Base-by-base conservation (phyloP, 2,888 invertebrate genomes). In the Galerucella nymphaeae region DNA sequence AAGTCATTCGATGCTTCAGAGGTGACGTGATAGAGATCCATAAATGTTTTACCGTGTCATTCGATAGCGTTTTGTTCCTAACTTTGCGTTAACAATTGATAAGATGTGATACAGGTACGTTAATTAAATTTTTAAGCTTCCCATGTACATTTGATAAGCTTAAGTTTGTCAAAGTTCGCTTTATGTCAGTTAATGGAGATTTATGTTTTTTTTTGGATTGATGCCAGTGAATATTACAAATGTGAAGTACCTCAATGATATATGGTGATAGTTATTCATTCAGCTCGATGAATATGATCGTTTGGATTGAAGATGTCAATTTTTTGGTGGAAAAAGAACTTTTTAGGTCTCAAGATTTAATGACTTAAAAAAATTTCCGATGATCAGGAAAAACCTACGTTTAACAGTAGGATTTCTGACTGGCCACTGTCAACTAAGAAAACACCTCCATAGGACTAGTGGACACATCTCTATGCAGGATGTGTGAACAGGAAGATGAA, bases 41-140 rank as follows among this genome's bases (percentile, higher is more conserved):
- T 68, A 64, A 68, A 72, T 72, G 59, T 68, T 72, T 68, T 72
- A 68, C 64, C 41, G 42, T 64, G 72, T 72, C 72, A 65, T 71
- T 66, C 57, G 71, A 71, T 71, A 58, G 42, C 41, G 53, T 69
- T 62, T 69, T 9, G 38, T 50, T 59, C 42, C 50, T 18, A 45
- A 55, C 30, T 62, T 69, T 50, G 16, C 55, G 11, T 69, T 62
- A 69, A 62, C 53, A 69, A 69, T 69, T 69, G 55, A 69, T 23
- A 42, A 16, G 41, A 42, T 20, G 53, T 55, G 57, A 57, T 66
- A 55, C 42, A 66, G 41, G 23, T 14, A 10, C 9, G 18, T 30
- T 57, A 66, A 66, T 66, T 18, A 66, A 66, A 57, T 42, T 66
- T 66, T 66, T 20, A 57, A 55, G 30, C 16, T 41, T 38, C 38